These are phyloP conservation scores for Abramis brama DNA, from an alignment of 2,113 vertebrate species.

Conservation along the genomic window DNA sequence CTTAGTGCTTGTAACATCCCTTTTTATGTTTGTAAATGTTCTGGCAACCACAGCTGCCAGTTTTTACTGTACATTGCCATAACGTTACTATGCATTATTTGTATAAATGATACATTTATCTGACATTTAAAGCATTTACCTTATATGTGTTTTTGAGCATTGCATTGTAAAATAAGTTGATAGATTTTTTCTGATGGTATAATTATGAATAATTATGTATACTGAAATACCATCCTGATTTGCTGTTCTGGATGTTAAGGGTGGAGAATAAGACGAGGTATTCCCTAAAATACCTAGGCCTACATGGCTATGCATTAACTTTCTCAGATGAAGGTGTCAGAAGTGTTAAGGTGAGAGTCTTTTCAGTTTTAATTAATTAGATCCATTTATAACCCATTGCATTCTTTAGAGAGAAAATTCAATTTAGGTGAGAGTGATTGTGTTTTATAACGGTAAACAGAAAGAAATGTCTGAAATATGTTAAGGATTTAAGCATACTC, in stretches of 20 bases:
- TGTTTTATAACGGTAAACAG: not conserved
- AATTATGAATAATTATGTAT: not conserved
- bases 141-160: too few relatives aligned
- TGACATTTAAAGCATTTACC: not conserved
- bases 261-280: not conserved
- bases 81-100: not conserved
- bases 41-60: too few relatives aligned
- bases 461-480: not conserved
- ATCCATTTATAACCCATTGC: constrained; percentile 31
- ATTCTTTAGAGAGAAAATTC: not conserved
- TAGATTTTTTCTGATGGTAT: not conserved
- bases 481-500: not conserved
- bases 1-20: too few relatives aligned
- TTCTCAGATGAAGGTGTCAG: constrained; percentile 13
- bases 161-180: not conserved
- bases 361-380: constrained; percentile 47
- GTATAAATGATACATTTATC: not conserved
- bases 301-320: not conserved
- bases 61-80: not conserved
- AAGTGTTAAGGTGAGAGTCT: not conserved
- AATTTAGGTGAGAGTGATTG: not conserved
- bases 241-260: not conserved
- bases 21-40: too few relatives aligned
- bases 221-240: not conserved
- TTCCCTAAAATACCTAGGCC: constrained; percentile 1